Base-by-base conservation (phyloP, 2,113 vertebrate genomes). In the Seriola rivoliana region DNA sequence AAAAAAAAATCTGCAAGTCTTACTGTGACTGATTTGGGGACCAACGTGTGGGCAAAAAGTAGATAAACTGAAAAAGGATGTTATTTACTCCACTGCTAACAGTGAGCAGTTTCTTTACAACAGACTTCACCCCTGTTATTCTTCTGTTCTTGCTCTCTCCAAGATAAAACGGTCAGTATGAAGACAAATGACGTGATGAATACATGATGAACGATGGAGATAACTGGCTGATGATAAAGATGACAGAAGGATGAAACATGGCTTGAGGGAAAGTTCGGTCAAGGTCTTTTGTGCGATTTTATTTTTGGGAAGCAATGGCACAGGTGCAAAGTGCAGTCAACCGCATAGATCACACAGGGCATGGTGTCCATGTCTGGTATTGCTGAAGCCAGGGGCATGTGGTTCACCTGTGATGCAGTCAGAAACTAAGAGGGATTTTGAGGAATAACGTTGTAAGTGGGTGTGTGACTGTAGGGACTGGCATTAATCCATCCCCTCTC, bases 271-370 rank as follows among this genome's bases (percentile, higher is more conserved):
- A 70, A 63, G 62, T 86, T 82, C 0, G 54, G 75, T 83, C 86
- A 88, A 86, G 73, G 78, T 84, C 69, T 60, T 86, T n/a, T 44
- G 73, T 63, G 80, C 58, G 25, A 63, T 71, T 86, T 88, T 88
- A 82, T 79, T 88, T 88, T 89, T 84, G 71, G 72, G 73, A 82
- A 59, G 63, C 71, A 69, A 46, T 75, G 71, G 75, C 63, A 84
- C 75, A 77, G 72, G 77, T 88, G 79, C 69, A 84, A 78, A 75
- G 78, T 74, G 84, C 82, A 87, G 81, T 78, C 72, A 82, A 68
- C 55, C 63, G 66, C 64, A 67, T 68, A 82, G 84, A 77, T 85
- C 78, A 67, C 66, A 64, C 48, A 71, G 85, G 71, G 74, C 71
- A 62, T 6, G 16, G 67, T 64, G 75, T 69, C 34, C 80, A 4